These are phyloP conservation scores for Cynoglossus semilaevis DNA, from an alignment of 2,113 vertebrate species.

Conservation along the genomic window DNA sequence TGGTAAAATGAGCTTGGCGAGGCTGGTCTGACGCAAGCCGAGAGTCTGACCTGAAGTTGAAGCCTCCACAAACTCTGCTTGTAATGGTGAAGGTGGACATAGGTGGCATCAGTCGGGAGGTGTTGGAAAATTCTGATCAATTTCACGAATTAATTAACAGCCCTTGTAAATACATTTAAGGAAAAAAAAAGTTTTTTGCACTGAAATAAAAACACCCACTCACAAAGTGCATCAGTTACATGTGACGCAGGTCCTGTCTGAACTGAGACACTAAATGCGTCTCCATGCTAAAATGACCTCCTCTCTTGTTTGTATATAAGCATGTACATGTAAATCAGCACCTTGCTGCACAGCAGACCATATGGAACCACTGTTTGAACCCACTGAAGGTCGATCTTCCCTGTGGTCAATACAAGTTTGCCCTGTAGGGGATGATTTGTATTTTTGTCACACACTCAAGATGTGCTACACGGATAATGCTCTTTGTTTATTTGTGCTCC, in stretches of 20 bases:
- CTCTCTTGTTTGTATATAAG: constrained; percentile 39
- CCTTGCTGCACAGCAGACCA: constrained; percentile 7
- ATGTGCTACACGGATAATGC: constrained; percentile 19
- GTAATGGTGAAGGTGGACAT: no score
- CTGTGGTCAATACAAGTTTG: constrained; percentile 30
- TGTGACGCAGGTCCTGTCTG: constrained; percentile 15
- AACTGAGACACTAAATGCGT: constrained; percentile 36
- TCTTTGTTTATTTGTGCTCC: constrained; percentile 13
- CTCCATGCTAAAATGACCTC: constrained; percentile 35
- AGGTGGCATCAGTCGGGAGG: no score
- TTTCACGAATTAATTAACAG: no score
- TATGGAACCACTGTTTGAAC: constrained; percentile 36
- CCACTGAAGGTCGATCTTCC: constrained; percentile 31
- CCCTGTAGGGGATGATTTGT: constrained; percentile 19
- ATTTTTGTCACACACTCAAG: constrained; percentile 19
- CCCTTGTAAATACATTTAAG: no score
- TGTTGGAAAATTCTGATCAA: no score
- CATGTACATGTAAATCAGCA: constrained; percentile 29
- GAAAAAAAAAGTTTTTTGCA: constrained; percentile 62
- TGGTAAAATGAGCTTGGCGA: no score
- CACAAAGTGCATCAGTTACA: constrained; percentile 5
- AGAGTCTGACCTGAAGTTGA: no score
- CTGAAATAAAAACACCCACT: constrained; percentile 33
- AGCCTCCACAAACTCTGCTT: no score
- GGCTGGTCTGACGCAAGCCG: no score